Conservation (phyloP, 2,113 vertebrate species). For the Mellivora capensis region DNA sequence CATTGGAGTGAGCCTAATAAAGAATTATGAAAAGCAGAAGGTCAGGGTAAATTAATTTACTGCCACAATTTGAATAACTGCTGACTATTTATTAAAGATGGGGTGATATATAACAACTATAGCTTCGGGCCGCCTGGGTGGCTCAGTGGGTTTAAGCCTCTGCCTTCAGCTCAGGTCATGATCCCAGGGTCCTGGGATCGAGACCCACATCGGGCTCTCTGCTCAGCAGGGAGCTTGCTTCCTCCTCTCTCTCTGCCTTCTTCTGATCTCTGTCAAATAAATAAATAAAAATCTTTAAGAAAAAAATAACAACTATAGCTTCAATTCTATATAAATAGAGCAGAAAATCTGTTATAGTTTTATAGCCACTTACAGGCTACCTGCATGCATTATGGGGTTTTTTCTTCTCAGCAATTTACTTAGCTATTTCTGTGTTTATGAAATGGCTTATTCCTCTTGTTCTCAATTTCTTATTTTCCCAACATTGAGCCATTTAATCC, state of each 20-base stretch:
- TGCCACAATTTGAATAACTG: not conserved
- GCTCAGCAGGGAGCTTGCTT: no score
- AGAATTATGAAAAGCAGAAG: not conserved
- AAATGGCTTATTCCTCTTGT: not conserved
- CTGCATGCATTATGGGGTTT: not conserved
- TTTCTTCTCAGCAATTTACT: not conserved
- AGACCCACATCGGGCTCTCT: no score
- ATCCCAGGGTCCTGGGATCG: no score
- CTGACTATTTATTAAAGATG: not conserved
- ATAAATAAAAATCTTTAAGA: no score
- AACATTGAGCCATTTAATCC: not conserved
- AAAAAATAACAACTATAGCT: not conserved
- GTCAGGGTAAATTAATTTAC: not conserved
- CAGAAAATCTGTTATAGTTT: conserved; percentile 18
- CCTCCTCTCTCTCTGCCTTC: no score
- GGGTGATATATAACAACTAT: not conserved
- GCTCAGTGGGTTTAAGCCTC: no score
- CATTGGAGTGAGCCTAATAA: not conserved
- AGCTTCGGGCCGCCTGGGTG: no score
- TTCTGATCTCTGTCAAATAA: no score
- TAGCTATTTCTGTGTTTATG: not conserved
- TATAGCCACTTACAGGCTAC: not conserved
- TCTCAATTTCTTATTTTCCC: not conserved
- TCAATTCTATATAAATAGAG: conserved; percentile 25
- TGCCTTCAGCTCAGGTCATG: no score